Evolutionary conservation across 2,113 vertebrate species (phyloP), one percentile per base, ranked within the genome.

Genomic region (Pygathrix nemaeus): DNA sequence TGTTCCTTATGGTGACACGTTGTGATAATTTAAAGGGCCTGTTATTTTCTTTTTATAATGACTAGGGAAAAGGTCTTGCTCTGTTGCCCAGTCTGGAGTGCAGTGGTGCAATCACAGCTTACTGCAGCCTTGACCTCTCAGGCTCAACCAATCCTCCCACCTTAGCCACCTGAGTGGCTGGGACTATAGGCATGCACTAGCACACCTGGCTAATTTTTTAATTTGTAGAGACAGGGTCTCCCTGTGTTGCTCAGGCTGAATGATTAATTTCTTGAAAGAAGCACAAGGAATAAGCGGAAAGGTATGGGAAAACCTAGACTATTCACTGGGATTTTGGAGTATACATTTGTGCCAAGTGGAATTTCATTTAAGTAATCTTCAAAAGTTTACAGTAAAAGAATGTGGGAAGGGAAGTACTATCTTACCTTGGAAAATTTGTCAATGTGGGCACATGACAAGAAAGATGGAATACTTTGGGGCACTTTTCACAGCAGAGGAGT

Each of bases 381-480:
- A 55, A 61, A 57, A 86, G 13, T 45, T 95, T 35, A 48, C 4
- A 86, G 43, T 38, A 50, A 59, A 83, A 59, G 40, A 89, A 16
- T 14, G 73, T 52, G 55, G 20, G 8, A 80, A 85, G 55, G n/a
- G 40, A 72, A 52, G 8, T 20, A 59, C 12, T 32, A 8, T 48
- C 78, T 98, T 98, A 99, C 99, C 99, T 99, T 92, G 99, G 99
- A 96, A 99, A 99, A 94, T 97, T 98, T 96, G 98, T 98, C 97
- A 99, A 0, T 0, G 99, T 98, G 90, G 99, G 99, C 96, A 99
- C 99, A 7, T 99, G 99, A 92, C 99, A 99, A 82, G 99, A 98
- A 40, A 99, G 99, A 57, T 99, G 99, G 96, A 99, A 99, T 7
- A 99, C 99, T 98, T 99, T 99, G 79, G 99, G 99, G 94, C 99